Base-by-base conservation (phyloP, 2,888 invertebrate species). In the Hermaeophaga mercurialis region DNA sequence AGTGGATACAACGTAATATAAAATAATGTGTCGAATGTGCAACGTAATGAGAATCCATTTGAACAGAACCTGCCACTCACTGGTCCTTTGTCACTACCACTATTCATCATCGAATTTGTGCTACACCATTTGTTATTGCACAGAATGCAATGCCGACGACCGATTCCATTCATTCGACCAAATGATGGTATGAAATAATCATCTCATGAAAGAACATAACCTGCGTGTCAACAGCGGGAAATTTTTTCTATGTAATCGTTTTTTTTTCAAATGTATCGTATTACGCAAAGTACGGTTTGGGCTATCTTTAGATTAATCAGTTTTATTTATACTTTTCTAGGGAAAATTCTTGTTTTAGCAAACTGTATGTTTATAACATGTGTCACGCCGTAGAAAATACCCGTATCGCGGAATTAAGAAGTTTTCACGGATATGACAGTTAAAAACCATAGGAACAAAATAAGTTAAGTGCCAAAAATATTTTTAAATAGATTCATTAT, bases 71-170 rank as follows among this genome's bases (percentile, higher is more conserved):
- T 70, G 68, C 70, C 66, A 66, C 66, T 69, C 68, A 67, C 68
- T 67, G 67, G 59, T 65, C 69, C 66, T 70, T 70, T 70, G 71
- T 66, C 64, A 56, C 62, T 64, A 38, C 22, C 43, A 34, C 68
- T 70, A 75, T 75, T 73, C 72, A 73, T 75, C 74, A 72, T 67
- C 70, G 70, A 66, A 73, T 75, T 75, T 73, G 75, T 74, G 71
- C 71, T 71, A 72, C 70, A 67, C 73, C 73, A 75, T 75, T 75
- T 71, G 63, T 62, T 59, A 57, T 43, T 52, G 33, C 43, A 52
- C 43, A 34, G 43, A 44, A 33, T 49, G 39, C 44, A 54, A 50
- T 52, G 58, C 38, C 18, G 41, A 55, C 52, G 43, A 52, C 22
- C 44, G 52, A 52, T 52, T 52, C 43, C 43, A 52, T 52, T 52